These are phyloP conservation scores for Sericinus montela DNA, from an alignment of 2,888 invertebrate genomes.

Conservation along the genomic window DNA sequence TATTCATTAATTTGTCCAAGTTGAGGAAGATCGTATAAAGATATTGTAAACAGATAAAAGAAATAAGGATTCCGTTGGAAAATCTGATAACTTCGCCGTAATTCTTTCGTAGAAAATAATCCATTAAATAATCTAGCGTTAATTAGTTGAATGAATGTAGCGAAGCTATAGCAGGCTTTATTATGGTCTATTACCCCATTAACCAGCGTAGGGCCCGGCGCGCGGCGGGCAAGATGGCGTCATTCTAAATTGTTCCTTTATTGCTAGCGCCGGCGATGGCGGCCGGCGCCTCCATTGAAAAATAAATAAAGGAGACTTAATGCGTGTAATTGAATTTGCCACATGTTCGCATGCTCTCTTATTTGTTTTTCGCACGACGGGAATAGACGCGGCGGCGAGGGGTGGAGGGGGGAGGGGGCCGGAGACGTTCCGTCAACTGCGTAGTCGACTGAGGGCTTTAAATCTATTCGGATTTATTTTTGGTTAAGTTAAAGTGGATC, in stretches of 20 bases:
- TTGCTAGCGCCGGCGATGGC: constrained; percentile 1
- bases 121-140: neutral
- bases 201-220: neutral
- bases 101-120: no score
- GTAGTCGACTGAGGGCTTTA: no score
- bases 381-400: constrained; percentile 8
- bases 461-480: no score
- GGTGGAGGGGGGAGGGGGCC: no score
- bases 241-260: constrained; percentile 7
- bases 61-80: no score
- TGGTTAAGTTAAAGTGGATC: no score
- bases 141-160: constrained; percentile 1
- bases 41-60: no score
- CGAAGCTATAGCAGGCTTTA: neutral
- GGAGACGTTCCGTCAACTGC: no score
- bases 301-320: constrained; percentile 16
- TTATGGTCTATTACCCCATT: constrained; percentile 1
- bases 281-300: constrained; percentile 10
- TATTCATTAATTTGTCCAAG: no score
- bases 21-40: no score
- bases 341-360: constrained; percentile 19
- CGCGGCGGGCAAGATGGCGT: constrained; percentile 9
- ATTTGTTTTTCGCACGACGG: constrained; percentile 22
- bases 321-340: constrained; percentile 23
- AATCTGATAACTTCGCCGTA: no score